Evolutionary conservation across 2,797 vertebrate genomes (phyloP), one percentile per base, ranked within the genome.

Genomic region (Alcedo atthis): DNA sequence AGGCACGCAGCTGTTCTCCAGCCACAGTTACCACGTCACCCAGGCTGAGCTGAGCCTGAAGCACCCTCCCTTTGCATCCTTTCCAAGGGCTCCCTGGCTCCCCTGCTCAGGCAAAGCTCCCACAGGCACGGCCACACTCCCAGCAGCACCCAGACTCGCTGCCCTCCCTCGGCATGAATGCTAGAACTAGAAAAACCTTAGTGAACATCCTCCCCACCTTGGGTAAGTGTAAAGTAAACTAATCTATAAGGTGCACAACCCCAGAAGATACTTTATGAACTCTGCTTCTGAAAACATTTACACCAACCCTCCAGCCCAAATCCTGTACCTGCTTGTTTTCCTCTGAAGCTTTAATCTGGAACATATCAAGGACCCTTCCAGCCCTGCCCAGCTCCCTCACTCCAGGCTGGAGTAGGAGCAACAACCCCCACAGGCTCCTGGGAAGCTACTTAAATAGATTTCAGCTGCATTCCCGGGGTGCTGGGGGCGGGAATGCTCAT

Each of bases 401-500:
- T 25, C 19, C 19, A 40, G 2, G 5, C n/a, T 9, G 1, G 35
- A 57, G 13, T 7, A 53, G 18, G 7, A 74, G 2, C 14, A 49
- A 1, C 13, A 30, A 28, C 15, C 9, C 5, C 51, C 8, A 6
- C 26, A 17, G 15, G 9, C 5, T 53, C 1, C 26, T 53, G 51
- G 26, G 51, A 53, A 54, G 28, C 28, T 54, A 54, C 30, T 54
- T 49, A 30, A 30, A 54, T 17, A 17, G 51, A 54, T n/a, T 30
- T 30, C 51, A 54, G 51, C 17, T 54, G 51, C 51, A 54, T 19
- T 54, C 9, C 30, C 19, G 51, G 28, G 51, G 17, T 53, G 51
- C 51, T 53, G 51, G 28, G 51, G 30, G 51, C 11, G n/a, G 98
- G 99, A 51, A 28, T 15, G 16, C 49, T 28, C 15, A 51, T 20